Evolutionary conservation across 2,888 invertebrate species (phyloP), one percentile per base, ranked within the genome.

Genomic region (Rosalia funebris): DNA sequence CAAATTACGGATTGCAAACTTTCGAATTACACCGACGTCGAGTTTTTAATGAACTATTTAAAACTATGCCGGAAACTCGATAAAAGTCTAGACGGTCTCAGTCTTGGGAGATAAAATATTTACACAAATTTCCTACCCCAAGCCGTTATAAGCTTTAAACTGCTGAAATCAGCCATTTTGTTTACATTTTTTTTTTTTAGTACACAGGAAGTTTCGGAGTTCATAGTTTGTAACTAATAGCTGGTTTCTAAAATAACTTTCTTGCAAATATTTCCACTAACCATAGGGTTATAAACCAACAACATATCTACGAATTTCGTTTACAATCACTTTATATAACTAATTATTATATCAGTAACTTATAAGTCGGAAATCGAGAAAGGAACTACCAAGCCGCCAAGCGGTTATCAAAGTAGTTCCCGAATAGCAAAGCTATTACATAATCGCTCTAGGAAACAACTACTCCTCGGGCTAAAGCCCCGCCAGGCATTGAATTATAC

Each of bases 11-110:
- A 60, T 59, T 25, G 48, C 60, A 45, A 58, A 64, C 58, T 62
- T 65, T 60, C 32, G 50, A 44, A 62, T 52, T 42, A 59, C 45
- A 41, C 48, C 52, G 48, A 58, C 63, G 25, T 53, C 54, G 52
- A 61, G 65, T 62, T 69, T 65, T 69, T 69, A 66, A 66, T 69
- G 66, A 69, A 69, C 66, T 66, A 64, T 66, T 66, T 69, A 48
- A 63, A 62, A 63, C 63, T 65, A 56, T 58, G 47, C 60, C 39
- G 57, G 34, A 20, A 59, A 60, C 54, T 54, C 53, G 62, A 58
- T 57, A 53, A 48, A 54, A 61, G 59, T 52, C 57, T 42, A 44
- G 46, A 45, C 42, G 57, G 42, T 54, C 55, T 62, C 36, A 54
- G 53, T 58, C 17, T 44, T 47, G 47, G 46, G 32, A 32, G 31